These are phyloP conservation scores for Stomorhina lunata DNA, from an alignment of 2,888 invertebrate genomes.

Conservation along the genomic window DNA sequence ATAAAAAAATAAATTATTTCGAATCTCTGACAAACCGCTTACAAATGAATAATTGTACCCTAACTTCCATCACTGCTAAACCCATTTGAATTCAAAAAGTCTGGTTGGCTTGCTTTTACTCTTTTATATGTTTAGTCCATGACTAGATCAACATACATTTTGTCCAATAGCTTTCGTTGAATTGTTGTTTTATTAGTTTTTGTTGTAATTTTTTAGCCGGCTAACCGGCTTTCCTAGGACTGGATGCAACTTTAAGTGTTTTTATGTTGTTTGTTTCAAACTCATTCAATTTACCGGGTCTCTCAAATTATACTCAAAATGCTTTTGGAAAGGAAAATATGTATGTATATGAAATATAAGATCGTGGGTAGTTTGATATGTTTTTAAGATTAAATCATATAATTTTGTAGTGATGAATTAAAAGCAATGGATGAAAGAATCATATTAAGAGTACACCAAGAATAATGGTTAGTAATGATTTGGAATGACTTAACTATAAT, in stretches of 20 bases:
- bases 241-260: conserved; percentile 11
- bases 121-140: background rate
- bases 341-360: background rate
- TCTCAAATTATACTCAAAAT: conserved; percentile 18
- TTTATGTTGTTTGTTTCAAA: conserved; percentile 19
- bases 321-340: background rate
- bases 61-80: background rate
- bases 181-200: conserved; percentile 4
- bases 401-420: no score
- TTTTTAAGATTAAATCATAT: background rate
- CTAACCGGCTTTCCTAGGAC: conserved; percentile 60
- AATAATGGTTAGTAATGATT: no score
- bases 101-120: background rate
- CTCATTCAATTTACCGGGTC: conserved; percentile 34
- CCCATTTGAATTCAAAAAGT: conserved; percentile 20
- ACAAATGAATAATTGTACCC: no score
- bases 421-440: no score
- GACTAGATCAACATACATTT: conserved; percentile 11
- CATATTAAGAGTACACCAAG: no score
- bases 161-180: conserved; percentile 12
- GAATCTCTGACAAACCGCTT: no score
- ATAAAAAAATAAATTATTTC: no score
- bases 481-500: no score
- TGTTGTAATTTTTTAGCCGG: conserved; percentile 38
- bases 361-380: conserved; percentile 27